These are phyloP conservation scores for Forbesichthys papilliferus DNA, from an alignment of 2,113 vertebrate species.

Conservation along the genomic window DNA sequence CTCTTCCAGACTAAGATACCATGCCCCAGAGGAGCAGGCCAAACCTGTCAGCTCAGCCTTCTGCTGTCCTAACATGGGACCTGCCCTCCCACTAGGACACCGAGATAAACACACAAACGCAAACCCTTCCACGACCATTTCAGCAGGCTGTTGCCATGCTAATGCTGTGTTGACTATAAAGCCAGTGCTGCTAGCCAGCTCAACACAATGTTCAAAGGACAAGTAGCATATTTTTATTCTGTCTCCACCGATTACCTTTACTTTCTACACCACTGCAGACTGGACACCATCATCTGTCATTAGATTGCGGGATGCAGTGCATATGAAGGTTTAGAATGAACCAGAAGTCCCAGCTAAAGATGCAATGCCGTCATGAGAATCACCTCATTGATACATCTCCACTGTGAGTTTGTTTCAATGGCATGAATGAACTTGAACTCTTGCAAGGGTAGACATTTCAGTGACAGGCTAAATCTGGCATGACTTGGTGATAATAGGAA, in stretches of 20 bases:
- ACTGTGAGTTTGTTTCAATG: not conserved
- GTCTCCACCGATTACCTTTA: constrained; percentile 60
- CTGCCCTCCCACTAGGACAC: constrained; percentile 34
- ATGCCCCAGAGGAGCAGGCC: constrained; percentile 5
- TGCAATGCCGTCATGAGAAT: constrained; percentile 9
- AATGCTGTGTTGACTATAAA: constrained; percentile 42
- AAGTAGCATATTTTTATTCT: constrained; percentile 51
- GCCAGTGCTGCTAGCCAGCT: constrained; percentile 29
- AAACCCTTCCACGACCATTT: not conserved
- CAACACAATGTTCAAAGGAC: constrained; percentile 37
- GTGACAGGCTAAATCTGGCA: constrained; percentile 11
- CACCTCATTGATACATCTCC: constrained; percentile 3
- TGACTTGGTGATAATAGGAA: not conserved
- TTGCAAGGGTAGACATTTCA: constrained; percentile 10
- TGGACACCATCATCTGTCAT: constrained; percentile 69
- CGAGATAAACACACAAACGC: constrained; percentile 16
- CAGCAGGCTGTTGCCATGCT: constrained; percentile 31
- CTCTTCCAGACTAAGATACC: not conserved
- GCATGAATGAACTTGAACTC: constrained; percentile 19
- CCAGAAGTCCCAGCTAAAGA: not conserved
- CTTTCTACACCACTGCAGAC: constrained; percentile 71
- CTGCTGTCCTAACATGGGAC: constrained; percentile 39
- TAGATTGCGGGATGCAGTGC: constrained; percentile 38
- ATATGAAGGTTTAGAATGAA: constrained; percentile 7
- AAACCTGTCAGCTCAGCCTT: constrained; percentile 41